Base-by-base conservation (phyloP, 2,888 invertebrate genomes). In the Acronicta aceris region DNA sequence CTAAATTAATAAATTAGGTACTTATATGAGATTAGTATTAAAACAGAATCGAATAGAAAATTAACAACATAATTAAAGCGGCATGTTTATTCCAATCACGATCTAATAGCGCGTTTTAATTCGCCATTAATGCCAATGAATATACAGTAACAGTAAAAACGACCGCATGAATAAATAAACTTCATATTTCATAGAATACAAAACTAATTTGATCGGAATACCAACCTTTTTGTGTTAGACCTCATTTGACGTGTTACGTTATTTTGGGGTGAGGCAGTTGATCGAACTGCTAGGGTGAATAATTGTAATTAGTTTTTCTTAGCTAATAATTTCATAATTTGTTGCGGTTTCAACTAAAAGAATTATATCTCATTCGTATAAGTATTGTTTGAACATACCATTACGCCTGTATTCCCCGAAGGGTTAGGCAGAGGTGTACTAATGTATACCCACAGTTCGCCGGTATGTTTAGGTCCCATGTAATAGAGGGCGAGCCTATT, bases 61-160 rank as follows among this genome's bases (percentile, higher is more conserved):
- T 50, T 52, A 46, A 67, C 66, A 64, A 51, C 55, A 58, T 64
- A 73, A 75, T 73, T 68, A 53, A 49, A 59, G 38, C 55, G 64
- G 73, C 66, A 66, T 68, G 67, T 59, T 65, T 67, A 75, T 73
- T 79, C 59, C 47, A 58, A 67, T 63, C 59, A 59, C 64, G 74
- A 63, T 70, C 59, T 80, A 81, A 82, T 84, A 77, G 78, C 78
- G 77, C 61, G 66, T 69, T 82, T 83, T 79, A 83, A 77, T 78
- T 79, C 56, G 68, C 74, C 68, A 76, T 71, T 78, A 79, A 79
- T 72, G 63, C 61, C 61, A 60, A 66, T 69, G 49, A 61, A 48
- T 54, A 62, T 59, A 57, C 59, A 54, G 38, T 47, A 60, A 73
- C 64, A 52, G 62, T 78, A 78, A 76, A 82, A 79, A 67, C 45